These are phyloP conservation scores for Phoeniculus purpureus DNA, from an alignment of 2,797 vertebrate species.

Conservation along the genomic window DNA sequence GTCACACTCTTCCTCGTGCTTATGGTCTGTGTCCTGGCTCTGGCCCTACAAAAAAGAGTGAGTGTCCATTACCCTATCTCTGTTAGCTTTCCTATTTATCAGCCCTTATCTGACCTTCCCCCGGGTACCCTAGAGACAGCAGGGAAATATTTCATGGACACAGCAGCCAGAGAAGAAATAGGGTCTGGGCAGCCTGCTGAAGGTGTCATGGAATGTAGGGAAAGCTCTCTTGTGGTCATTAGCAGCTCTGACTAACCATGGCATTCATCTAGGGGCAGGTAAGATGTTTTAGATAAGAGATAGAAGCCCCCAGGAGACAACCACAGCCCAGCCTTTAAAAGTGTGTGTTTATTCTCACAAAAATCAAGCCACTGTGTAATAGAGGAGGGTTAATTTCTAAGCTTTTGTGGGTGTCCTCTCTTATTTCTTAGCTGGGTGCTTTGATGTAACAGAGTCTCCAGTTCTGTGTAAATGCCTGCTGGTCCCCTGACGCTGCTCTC, in stretches of 20 bases:
- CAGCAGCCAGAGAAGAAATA: not conserved
- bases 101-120: not conserved
- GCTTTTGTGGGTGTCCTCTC: not conserved
- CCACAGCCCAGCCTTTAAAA: not conserved
- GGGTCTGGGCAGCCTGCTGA: not conserved
- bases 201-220: fast-evolving
- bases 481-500: not conserved
- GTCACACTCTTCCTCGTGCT: conserved; percentile 55
- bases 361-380: not conserved
- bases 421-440: not conserved
- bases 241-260: not conserved
- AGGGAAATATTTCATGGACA: not conserved
- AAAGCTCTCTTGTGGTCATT: not conserved
- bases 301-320: not conserved
- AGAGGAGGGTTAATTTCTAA: not conserved
- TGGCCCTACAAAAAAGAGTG: conserved; percentile 68
- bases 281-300: not conserved
- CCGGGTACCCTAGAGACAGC: not conserved
- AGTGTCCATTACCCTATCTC: not conserved
- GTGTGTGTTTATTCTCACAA: not conserved
- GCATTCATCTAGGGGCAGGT: not conserved
- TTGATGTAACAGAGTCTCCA: not conserved
- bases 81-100: not conserved
- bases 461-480: not conserved
- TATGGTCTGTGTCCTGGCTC: not conserved